Evolutionary conservation across 2,888 invertebrate genomes (phyloP).

Genomic region (Bhutanitis thaidina): DNA sequence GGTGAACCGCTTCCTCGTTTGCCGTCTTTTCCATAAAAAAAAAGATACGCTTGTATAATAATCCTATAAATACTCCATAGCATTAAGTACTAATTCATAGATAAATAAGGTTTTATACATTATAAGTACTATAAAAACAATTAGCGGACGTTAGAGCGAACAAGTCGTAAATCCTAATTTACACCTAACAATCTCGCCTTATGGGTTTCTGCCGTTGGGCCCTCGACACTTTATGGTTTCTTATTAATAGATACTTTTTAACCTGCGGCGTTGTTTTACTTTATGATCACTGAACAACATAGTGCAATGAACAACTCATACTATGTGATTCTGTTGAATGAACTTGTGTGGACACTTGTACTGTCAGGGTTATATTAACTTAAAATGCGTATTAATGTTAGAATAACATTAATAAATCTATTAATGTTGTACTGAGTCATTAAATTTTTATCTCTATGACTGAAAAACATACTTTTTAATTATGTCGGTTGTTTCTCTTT

Average conservation of each 20-base stretch:
- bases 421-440: no score
- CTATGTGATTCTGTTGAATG: not conserved
- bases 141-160: constrained; percentile 20
- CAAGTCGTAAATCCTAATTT: constrained; percentile 25
- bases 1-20: no score
- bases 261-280: constrained; percentile 1
- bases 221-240: not conserved
- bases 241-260: constrained; percentile 4
- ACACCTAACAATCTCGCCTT: constrained; percentile 22
- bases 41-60: not conserved
- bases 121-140: constrained; percentile 23
- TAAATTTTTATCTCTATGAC: no score
- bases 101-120: constrained; percentile 20
- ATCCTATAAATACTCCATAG: constrained; percentile 4
- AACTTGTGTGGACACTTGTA: not conserved
- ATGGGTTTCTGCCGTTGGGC: constrained; percentile 12
- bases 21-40: no score
- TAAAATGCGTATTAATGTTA: no score
- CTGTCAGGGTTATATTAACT: no score
- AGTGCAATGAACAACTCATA: no score
- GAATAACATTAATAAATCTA: no score
- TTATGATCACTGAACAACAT: constrained; percentile 1
- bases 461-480: no score
- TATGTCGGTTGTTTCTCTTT: no score
- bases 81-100: constrained; percentile 20